These are phyloP conservation scores for Notarius lentiginosus DNA, from an alignment of 2,113 vertebrate genomes.

Conservation along the genomic window DNA sequence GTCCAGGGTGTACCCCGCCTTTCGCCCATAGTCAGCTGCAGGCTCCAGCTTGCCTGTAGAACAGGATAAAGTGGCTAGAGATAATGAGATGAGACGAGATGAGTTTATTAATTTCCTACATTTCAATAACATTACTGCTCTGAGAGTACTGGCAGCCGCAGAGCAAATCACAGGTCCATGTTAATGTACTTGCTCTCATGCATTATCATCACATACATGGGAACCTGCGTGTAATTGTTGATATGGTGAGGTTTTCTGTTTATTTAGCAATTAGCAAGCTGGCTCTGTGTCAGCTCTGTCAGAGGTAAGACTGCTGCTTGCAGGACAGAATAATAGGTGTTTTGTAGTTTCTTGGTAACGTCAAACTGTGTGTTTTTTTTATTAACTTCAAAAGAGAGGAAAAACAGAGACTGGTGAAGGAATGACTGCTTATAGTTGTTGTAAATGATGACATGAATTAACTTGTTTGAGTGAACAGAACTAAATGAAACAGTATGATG, in stretches of 20 bases:
- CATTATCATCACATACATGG: neutral
- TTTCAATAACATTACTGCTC: neutral
- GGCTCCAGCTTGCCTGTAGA: too few relatives aligned
- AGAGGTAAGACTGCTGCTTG: neutral
- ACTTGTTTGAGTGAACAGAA: too few relatives aligned
- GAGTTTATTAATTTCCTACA: neutral
- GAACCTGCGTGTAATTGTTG: neutral
- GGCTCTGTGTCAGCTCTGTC: neutral
- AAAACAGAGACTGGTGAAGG: neutral
- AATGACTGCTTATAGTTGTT: neutral
- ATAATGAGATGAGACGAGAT: too few relatives aligned
- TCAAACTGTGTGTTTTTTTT: neutral
- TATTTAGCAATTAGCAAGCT: neutral
- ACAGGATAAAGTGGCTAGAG: too few relatives aligned
- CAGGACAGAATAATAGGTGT: neutral
- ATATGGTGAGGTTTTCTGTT: neutral
- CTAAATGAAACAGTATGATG: too few relatives aligned
- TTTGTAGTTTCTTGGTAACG: neutral
- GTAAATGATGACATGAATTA: too few relatives aligned
- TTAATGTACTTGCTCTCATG: neutral
- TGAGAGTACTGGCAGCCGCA: neutral
- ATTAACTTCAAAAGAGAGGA: neutral
- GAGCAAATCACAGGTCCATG: neutral
- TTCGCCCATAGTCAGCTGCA: too few relatives aligned
- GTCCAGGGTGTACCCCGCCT: too few relatives aligned